Conservation (phyloP, 2,113 vertebrate genomes). For the Phalacrocorax brasilianus region DNA sequence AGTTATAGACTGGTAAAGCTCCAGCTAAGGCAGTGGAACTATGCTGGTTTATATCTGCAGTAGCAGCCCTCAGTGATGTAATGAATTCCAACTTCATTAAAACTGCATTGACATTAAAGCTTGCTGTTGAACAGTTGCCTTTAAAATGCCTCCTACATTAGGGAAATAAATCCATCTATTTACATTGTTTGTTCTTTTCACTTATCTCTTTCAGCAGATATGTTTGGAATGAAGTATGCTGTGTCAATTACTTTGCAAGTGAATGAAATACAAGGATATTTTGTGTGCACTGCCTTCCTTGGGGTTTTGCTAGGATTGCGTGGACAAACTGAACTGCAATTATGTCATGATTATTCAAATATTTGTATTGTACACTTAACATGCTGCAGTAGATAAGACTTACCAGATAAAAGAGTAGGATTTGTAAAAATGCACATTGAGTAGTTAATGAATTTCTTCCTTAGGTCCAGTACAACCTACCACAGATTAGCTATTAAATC, state of each 20-base stretch:
- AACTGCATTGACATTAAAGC: neutral
- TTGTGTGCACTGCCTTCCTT: neutral
- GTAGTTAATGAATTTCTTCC: neutral
- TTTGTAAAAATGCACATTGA: neutral
- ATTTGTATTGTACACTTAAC: neutral
- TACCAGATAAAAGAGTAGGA: neutral
- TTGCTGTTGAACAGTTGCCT: constrained; percentile 14
- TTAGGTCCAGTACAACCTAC: neutral
- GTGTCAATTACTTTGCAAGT: constrained; percentile 27
- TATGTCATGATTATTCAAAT: constrained; percentile 19
- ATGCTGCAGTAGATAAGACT: neutral
- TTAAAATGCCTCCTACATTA: constrained; percentile 35
- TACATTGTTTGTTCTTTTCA: constrained; percentile 23
- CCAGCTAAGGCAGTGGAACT: neutral
- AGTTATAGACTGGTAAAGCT: neutral
- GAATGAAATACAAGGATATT: constrained; percentile 19
- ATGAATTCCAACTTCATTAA: constrained; percentile 38
- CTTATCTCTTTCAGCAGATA: neutral
- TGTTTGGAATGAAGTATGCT: constrained; percentile 42
- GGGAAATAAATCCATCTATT: constrained; percentile 41
- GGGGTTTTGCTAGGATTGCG: neutral
- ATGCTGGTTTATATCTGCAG: neutral
- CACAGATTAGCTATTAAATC: neutral
- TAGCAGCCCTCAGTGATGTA: neutral
- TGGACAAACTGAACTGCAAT: neutral